Evolutionary conservation across 2,113 vertebrate species (phyloP), one percentile per base, ranked within the genome.

Genomic region (Leucopsar rothschildi): DNA sequence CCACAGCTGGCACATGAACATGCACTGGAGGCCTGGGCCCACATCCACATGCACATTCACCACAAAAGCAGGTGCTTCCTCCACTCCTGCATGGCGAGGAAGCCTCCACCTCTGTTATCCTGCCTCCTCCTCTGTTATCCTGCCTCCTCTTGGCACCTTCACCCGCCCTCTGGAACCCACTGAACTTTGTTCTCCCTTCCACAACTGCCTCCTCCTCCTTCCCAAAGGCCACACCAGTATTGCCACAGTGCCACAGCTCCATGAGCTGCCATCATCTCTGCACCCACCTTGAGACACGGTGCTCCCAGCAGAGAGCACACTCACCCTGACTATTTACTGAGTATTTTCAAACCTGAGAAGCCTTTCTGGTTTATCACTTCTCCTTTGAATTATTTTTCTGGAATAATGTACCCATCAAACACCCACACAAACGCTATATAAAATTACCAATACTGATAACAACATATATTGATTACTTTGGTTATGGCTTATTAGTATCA

Each of bases 11-110:
- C 33, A 61, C 33, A 4, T 3, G 6, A 33, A 40, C 55, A 5
- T 0, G 1, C 42, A 27, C 9, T 37, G 42, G 22, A 33, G 49
- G 15, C 39, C 40, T 44, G 29, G 5, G 40, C 19, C n/a, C 25
- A 49, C 1, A 1, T 37, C 47, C 52, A 37, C 0, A 1, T 12
- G 7, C 40, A 44, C 0, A 0, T 33, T 31, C 4, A 27, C 35
- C 37, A 40, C n/a, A 35, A 56, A 77, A 28, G 39, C 44, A 87
- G 31, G 19, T 29, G 18, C n/a, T 57, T 45, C 27, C 31, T 82
- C 61, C 0, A 1, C 14, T 70, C 42, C 35, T 5, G 13, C 47
- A 21, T 0, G 5, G 71, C 21, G 47, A 60, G 33, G 44, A 64
- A 72, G 35, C 53, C 52, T 70, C 49, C 37, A 49, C 2, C 22